Evolutionary conservation across 2,797 vertebrate genomes (phyloP), one percentile per base, ranked within the genome.

Genomic region (Agapornis canus): DNA sequence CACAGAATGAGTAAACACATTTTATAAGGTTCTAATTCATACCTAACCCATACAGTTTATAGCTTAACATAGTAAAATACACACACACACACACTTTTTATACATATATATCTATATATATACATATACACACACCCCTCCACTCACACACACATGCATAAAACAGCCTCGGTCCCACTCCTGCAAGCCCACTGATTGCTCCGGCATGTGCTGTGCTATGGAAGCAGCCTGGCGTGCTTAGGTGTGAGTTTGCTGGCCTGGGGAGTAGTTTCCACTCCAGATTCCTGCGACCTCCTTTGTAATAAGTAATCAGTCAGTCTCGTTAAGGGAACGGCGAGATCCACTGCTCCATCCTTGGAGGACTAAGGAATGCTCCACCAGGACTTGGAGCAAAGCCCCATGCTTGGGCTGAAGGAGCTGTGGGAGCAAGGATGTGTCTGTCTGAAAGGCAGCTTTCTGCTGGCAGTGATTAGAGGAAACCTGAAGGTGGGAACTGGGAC

Each of bases 1-100:
- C 52, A 83, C 70, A 92, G 97, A 97, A 97, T 94, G 96, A 97
- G 96, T 96, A 97, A 97, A 98, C 95, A 97, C 68, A 37, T 96
- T 97, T 97, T 97, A 98, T 97, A 97, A 97, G 96, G 86, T 97
- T 97, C 96, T 98, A 97, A 97, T 96, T 98, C 96, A 98, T 96
- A 96, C 92, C 96, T 95, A 97, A 91, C 80, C 86, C 91, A 90
- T 91, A 86, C 78, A 94, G 94, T 97, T 98, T 97, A 96, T 89
- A 92, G 90, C 77, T 97, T 89, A 94, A 94, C 77, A 91, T 80
- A 96, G 78, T 94, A 90, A 96, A 94, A 91, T 94, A 94, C 48
- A 95, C 87, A 91, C 75, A 78, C 75, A 78, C 42, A 27, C 40
- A 35, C 68, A 56, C 68, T 70, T 89, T 78, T 89, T 93, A 88